Evolutionary conservation across 2,888 invertebrate genomes (phyloP).

Genomic region (Philonicus albiceps): DNA sequence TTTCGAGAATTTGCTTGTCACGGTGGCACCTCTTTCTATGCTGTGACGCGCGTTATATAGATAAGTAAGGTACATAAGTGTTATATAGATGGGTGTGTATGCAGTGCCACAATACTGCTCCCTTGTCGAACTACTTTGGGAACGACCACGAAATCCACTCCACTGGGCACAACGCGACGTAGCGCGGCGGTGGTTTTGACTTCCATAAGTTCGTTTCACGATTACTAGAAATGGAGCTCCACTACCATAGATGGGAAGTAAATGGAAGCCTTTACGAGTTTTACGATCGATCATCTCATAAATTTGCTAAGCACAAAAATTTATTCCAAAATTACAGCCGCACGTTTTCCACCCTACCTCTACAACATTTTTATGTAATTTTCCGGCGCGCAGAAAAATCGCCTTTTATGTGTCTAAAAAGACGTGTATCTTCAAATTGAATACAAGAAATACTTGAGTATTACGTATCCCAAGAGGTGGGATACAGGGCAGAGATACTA

Average conservation of each 20-base stretch:
- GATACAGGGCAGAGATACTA: background rate
- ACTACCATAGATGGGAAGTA: slow-evolving; percentile 26
- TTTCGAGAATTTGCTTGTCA: slow-evolving; percentile 40
- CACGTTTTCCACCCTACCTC: background rate
- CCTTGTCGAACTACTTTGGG: slow-evolving; percentile 9
- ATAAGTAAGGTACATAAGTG: background rate
- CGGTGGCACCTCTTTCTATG: slow-evolving; percentile 3
- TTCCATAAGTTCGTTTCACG: background rate
- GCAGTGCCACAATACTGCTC: background rate
- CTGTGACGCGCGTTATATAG: background rate
- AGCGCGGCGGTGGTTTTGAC: slow-evolving; percentile 1
- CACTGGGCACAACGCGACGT: background rate
- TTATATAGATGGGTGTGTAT: background rate
- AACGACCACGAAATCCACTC: slow-evolving; percentile 25
- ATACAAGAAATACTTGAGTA: slow-evolving; percentile 44
- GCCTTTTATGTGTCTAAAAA: slow-evolving; percentile 43
- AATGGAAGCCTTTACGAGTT: slow-evolving; percentile 47
- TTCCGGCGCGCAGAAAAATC: slow-evolving; percentile 42
- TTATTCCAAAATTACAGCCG: slow-evolving; percentile 47
- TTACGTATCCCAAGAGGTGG: background rate
- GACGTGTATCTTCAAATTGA: slow-evolving; percentile 44
- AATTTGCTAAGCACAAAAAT: slow-evolving; percentile 48
- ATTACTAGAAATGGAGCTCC: background rate
- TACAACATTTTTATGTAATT: slow-evolving; percentile 28
- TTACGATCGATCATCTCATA: slow-evolving; percentile 49